These are phyloP conservation scores for Meteorus colon DNA, from an alignment of 2,888 invertebrate genomes.

Conservation along the genomic window DNA sequence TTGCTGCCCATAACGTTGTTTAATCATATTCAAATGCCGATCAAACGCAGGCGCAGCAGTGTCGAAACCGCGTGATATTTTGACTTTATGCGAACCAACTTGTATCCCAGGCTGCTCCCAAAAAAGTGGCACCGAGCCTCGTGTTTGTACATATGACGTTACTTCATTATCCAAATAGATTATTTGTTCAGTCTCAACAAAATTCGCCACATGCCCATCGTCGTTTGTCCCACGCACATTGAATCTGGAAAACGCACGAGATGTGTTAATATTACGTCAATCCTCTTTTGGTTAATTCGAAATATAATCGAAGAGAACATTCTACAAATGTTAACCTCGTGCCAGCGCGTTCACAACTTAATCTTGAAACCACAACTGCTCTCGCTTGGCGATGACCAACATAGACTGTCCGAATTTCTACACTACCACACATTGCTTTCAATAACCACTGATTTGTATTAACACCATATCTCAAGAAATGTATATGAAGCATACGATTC, in stretches of 20 bases:
- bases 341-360: slow-evolving; percentile 98
- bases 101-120: slow-evolving; percentile 99
- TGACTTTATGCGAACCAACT: slow-evolving; percentile 99
- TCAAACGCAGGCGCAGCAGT: slow-evolving; percentile 95
- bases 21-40: slow-evolving; percentile 89
- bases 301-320: background rate
- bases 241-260: slow-evolving; percentile 77
- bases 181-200: slow-evolving; percentile 99
- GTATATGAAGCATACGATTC: slow-evolving; percentile 96
- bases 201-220: slow-evolving; percentile 99
- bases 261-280: background rate
- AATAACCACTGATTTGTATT: slow-evolving; percentile 93
- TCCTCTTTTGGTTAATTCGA: background rate
- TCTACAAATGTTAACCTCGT: slow-evolving; percentile 78
- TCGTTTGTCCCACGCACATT: slow-evolving; percentile 99
- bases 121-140: slow-evolving; percentile 98
- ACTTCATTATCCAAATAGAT: slow-evolving; percentile 93
- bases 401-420: slow-evolving; percentile 98
- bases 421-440: slow-evolving; percentile 97
- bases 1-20: slow-evolving; percentile 92
- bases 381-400: slow-evolving; percentile 95
- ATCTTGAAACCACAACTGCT: slow-evolving; percentile 94
- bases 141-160: slow-evolving; percentile 91
- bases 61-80: slow-evolving; percentile 96
- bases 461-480: slow-evolving; percentile 92